These are phyloP conservation scores for Spinus pinus DNA, from an alignment of 2,797 vertebrate genomes.

Conservation along the genomic window DNA sequence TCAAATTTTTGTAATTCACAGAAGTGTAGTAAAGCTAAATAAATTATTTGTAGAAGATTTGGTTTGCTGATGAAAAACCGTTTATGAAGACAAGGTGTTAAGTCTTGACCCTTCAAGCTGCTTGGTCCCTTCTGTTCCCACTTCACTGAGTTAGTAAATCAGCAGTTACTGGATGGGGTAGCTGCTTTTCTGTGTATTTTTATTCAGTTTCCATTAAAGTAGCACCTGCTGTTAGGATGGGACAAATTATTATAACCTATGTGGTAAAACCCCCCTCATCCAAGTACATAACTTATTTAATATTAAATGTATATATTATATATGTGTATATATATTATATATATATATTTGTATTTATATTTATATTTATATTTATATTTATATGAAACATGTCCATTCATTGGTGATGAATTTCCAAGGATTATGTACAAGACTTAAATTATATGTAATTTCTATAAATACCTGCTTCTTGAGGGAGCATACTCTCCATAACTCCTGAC, in stretches of 20 bases:
- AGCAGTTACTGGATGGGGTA: neutral
- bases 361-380: neutral
- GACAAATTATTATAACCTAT: neutral
- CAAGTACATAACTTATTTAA: neutral
- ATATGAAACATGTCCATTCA: neutral
- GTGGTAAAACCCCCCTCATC: neutral
- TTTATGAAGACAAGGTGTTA: neutral
- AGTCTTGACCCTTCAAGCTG: neutral
- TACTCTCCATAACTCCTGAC: neutral
- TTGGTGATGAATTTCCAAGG: neutral
- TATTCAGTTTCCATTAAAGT: neutral
- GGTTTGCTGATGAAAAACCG: neutral
- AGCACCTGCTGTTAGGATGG: neutral
- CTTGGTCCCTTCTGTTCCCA: neutral
- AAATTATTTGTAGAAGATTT: neutral
- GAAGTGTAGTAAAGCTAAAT: neutral
- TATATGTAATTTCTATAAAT: neutral
- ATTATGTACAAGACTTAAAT: neutral
- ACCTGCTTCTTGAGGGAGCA: neutral
- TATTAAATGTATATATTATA: neutral
- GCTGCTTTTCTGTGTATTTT: neutral
- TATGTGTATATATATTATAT: neutral
- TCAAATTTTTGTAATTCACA: neutral
- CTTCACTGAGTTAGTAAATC: neutral
- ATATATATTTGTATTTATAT: neutral